Evolutionary conservation across 2,113 vertebrate species (phyloP), one percentile per base, ranked within the genome.

Genomic region (Neolamprologus ventralis): DNA sequence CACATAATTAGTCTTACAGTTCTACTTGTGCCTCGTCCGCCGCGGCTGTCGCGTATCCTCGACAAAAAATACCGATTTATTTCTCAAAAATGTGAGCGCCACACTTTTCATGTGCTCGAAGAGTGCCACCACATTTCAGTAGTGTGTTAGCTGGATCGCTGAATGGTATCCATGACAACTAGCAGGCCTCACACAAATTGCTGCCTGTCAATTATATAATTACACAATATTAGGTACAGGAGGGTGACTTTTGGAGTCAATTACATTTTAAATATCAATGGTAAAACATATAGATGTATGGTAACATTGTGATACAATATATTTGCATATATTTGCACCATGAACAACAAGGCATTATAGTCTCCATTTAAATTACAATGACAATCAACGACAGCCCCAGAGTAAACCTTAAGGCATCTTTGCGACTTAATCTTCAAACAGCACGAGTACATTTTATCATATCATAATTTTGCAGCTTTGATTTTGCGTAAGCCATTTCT

Each of bases 91-190:
- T 51, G 73, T 33, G 73, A 49, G 73, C 7, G 1, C 16, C 45
- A 3, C 4, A 49, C 23, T 49, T 75, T 78, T 49, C 42, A 31
- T 78, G 71, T 1, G 71, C 71, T 78, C 26, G 3, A 12, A 31
- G 14, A 75, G 73, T 12, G 17, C 26, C 73, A 19, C 4, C 11
- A 78, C 73, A 78, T 49, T 49, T 49, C 73, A 78, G 73, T 4
- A 31, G 10, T n/a, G 73, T 8, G 73, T 78, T 49, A 31, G 71
- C 7, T 51, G 73, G 45, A 78, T 51, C 0, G 5, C 45, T 78
- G 45, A 78, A 78, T 78, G 73, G 73, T 78, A 78, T 78, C 73
- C 73, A 78, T 78, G 73, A 78, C 73, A 78, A 78, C 73, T 3
- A 51, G 73, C 73, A n/a, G 73, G 73, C 26, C 45, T 49, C 17